Evolutionary conservation across 2,888 invertebrate genomes (phyloP).

Genomic region (Rutpela maculata): DNA sequence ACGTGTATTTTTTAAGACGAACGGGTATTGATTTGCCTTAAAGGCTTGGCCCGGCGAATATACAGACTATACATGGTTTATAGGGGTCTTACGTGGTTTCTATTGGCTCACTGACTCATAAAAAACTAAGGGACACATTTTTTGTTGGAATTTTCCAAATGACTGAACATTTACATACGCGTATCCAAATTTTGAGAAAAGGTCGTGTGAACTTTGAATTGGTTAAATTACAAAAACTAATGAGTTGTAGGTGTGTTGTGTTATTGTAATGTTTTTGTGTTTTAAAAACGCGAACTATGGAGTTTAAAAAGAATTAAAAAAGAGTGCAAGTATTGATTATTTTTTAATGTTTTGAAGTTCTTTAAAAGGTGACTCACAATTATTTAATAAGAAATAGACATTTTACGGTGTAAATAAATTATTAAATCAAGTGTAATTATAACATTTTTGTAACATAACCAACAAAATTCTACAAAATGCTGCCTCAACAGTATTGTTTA

Average conservation of each 20-base stretch:
- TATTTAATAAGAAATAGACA: slow-evolving; percentile 53
- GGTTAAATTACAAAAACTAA: slow-evolving; percentile 54
- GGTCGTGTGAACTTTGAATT: slow-evolving; percentile 61
- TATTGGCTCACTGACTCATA: slow-evolving; percentile 75
- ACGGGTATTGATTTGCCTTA: slow-evolving; percentile 74
- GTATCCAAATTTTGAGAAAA: slow-evolving; percentile 72
- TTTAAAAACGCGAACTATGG: slow-evolving; percentile 63
- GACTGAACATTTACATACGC: slow-evolving; percentile 75
- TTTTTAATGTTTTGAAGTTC: slow-evolving; percentile 70
- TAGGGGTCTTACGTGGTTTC: slow-evolving; percentile 74
- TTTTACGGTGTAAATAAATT: slow-evolving; percentile 49
- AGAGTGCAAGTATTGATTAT: slow-evolving; percentile 70
- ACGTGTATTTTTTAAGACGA: slow-evolving; percentile 73
- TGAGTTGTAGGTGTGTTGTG: slow-evolving; percentile 56
- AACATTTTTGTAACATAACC: slow-evolving; percentile 58
- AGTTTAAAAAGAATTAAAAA: slow-evolving; percentile 67
- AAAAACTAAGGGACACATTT: slow-evolving; percentile 73
- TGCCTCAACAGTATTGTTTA: slow-evolving; percentile 93
- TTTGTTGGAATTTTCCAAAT: slow-evolving; percentile 81
- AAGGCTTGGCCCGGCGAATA: slow-evolving; percentile 74
- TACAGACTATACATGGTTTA: slow-evolving; percentile 74
- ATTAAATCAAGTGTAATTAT: slow-evolving; percentile 50
- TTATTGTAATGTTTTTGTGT: slow-evolving; percentile 58
- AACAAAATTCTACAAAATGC: slow-evolving; percentile 75
- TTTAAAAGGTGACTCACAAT: slow-evolving; percentile 67